These are phyloP conservation scores for Ascidia mentula DNA, from an alignment of 23 tunicate species.

Conservation along the genomic window DNA sequence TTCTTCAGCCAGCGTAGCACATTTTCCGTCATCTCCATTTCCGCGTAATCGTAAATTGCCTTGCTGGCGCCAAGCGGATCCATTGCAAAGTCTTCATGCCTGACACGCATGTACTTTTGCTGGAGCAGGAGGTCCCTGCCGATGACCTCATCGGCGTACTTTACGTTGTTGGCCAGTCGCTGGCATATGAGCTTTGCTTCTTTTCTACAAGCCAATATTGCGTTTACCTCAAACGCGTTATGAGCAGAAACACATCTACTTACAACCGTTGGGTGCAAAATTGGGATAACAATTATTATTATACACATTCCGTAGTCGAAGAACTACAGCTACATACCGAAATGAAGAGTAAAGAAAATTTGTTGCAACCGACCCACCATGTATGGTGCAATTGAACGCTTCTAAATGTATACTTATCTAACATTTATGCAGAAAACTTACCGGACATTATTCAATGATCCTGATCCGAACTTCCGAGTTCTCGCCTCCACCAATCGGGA, in stretches of 20 bases:
- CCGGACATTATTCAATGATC: too few species aligned
- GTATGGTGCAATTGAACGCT: too few species aligned
- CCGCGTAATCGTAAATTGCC: constrained; percentile 17
- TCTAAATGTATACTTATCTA: too few species aligned
- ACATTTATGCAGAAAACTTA: too few species aligned
- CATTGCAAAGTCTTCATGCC: constrained; percentile 33
- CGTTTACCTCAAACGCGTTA: too few species aligned
- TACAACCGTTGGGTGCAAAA: too few species aligned
- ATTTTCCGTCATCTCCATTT: not conserved
- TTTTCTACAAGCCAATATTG: not conserved
- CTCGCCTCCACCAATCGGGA: not conserved
- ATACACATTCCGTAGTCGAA: too few species aligned
- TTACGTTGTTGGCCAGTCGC: not conserved
- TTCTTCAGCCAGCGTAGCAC: not conserved
- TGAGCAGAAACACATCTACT: too few species aligned
- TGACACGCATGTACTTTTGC: constrained; percentile 7
- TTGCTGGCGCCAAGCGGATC: not conserved
- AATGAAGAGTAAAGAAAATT: too few species aligned
- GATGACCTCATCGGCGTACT: constrained; percentile 8
- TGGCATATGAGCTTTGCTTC: not conserved
- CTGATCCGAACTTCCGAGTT: not conserved
- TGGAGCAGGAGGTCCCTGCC: not conserved
- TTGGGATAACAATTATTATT: too few species aligned
- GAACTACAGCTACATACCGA: too few species aligned
- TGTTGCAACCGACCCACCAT: too few species aligned